Base-by-base conservation (phyloP, 2,113 vertebrate genomes). In the Tamias sibiricus region DNA sequence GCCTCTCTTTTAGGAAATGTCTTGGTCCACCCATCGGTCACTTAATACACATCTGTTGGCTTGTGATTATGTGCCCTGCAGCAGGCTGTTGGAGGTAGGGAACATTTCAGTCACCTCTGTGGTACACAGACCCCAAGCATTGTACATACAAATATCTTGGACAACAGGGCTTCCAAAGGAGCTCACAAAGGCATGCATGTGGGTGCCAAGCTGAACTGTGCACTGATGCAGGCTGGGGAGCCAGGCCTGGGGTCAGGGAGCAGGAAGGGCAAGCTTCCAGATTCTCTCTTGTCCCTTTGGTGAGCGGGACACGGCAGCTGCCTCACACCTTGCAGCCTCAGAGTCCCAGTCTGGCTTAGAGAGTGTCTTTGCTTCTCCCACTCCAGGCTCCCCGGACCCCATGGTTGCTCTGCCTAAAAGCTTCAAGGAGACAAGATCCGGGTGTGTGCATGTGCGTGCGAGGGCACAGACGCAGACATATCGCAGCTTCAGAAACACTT, bases 171-270 rank as follows among this genome's bases (percentile, higher is more conserved):
- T 44, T 81, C 59, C 16, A 4, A 26, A 64, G 42, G 37, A 1
- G 0, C 1, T 57, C 59, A 26, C 19, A 0, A 2, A 42, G 20
- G 26, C 52, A 30, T 0, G 14, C 0, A 3, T 11, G 7, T 57
- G 59, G 1, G 2, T 6, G 22, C 14, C 1, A 19, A 3, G 1
- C 49, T 54, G 0, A 16, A 8, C 0, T 2, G 4, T 20, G 54
- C 14, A 1, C 76, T 35, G 4, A 40, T 28, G 12, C 7, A 6
- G 4, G 22, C 32, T 1, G 4, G 35, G 17, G 1, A 24, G 16
- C 22, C 12, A n/a, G 12, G 81, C n/a, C 9, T 0, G 3, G 82
- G 22, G 14, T 49, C 42, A 2, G 22, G 47, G 17, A 16, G 42
- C n/a, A 0, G 0, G 26, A 20, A 71, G 49, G 44, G 6, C 3